Percentiles rank a stretch among this genome's conserved stretches.
These are phyloP conservation scores for Drosophila carrolli DNA, from an alignment of 1,140 invertebrate species.

Conservation along the genomic window DNA sequence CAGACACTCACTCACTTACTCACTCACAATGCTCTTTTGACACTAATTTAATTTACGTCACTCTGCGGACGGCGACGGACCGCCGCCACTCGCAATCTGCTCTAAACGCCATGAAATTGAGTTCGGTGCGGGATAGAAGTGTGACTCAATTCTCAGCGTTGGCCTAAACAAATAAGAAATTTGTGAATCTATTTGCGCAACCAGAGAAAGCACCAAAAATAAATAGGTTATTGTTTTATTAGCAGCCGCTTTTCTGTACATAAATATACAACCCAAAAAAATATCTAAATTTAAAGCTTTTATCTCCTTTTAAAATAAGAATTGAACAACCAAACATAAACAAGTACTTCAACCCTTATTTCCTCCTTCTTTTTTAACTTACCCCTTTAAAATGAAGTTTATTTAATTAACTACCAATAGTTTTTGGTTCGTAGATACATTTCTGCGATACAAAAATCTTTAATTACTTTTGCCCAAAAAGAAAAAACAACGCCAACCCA, in stretches of 20 bases:
- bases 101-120: constrained; percentile 70
- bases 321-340: no score
- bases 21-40: constrained; percentile 74
- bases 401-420: no score
- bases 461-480: not conserved
- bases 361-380: no score
- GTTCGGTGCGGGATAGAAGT: constrained; percentile 38
- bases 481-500: not conserved
- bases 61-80: constrained; percentile 29
- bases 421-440: not conserved
- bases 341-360: no score
- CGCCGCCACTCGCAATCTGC: constrained; percentile 42
- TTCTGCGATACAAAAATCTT: not conserved
- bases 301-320: no score
- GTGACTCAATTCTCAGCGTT: constrained; percentile 41
- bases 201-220: not conserved
- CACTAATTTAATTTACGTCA: constrained; percentile 80
- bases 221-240: not conserved
- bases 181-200: not conserved
- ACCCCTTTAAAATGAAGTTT: no score
- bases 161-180: constrained; percentile 1
- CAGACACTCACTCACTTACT: constrained; percentile 62
- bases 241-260: not conserved
- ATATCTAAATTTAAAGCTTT: no score
- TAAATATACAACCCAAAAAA: no score